Percentiles rank a stretch among this genome's conserved stretches.
Conservation (phyloP, 2,888 invertebrate genomes). For the Brachynemurus nebulosus region DNA sequence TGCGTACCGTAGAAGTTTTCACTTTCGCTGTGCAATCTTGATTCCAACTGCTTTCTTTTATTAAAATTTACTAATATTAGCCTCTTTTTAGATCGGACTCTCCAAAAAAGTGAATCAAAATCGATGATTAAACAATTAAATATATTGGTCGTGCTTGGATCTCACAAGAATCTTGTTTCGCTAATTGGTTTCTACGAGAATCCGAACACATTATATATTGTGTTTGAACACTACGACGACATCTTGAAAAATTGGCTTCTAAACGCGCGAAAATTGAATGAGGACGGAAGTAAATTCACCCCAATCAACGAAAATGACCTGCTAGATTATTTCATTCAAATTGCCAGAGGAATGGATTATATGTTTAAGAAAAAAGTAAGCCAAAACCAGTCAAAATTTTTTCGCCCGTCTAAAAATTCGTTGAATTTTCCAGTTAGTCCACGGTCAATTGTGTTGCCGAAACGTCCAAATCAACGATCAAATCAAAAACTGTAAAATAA, state of each 20-base stretch:
- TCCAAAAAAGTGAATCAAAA: conserved; percentile 32
- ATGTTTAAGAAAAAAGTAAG: conserved; percentile 43
- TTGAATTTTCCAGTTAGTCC: conserved; percentile 40
- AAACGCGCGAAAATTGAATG: conserved; percentile 39
- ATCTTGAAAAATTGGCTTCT: conserved; percentile 58
- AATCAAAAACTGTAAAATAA: conserved; percentile 50
- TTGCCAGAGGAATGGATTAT: conserved; percentile 60
- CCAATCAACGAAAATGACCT: conserved; percentile 46
- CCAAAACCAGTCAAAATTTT: not conserved
- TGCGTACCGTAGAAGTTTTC: too few relatives aligned
- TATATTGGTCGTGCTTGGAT: conserved; percentile 50
- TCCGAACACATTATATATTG: conserved; percentile 56
- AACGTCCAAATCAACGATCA: conserved; percentile 53
- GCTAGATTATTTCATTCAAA: conserved; percentile 47
- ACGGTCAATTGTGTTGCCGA: conserved; percentile 57
- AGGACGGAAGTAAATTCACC: conserved; percentile 38
- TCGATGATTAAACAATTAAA: conserved; percentile 56
- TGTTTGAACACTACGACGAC: conserved; percentile 52
- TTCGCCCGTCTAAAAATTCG: too few relatives aligned
- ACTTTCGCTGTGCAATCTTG: too few relatives aligned
- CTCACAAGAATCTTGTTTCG: conserved; percentile 55
- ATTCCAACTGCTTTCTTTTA: too few relatives aligned
- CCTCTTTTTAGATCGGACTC: conserved; percentile 29
- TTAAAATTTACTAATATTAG: not conserved
- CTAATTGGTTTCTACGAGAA: conserved; percentile 71